Percentiles rank a stretch among this genome's conserved stretches.
Conservation (phyloP, 2,797 vertebrate species). For the Acanthis flammea region DNA sequence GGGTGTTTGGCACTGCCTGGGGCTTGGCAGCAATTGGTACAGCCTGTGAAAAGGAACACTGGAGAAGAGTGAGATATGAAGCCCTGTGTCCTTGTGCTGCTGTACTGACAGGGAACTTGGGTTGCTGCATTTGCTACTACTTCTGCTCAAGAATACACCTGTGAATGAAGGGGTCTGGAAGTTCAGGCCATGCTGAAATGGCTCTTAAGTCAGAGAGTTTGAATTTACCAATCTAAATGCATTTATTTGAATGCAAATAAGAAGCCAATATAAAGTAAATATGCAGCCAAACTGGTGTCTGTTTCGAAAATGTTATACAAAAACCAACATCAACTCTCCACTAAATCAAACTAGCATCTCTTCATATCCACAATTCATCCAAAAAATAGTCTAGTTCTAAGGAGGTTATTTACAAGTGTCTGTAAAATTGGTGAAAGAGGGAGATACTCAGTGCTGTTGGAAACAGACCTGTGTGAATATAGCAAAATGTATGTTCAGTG, state of each 20-base stretch:
- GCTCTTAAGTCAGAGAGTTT: not conserved
- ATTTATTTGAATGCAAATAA: not conserved
- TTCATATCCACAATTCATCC: not conserved
- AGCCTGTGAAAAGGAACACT: not conserved
- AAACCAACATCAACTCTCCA: not conserved
- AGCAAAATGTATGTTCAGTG: not conserved
- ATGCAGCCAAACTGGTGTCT: not conserved
- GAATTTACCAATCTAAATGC: not conserved
- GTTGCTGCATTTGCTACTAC: not conserved
- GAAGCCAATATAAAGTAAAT: not conserved
- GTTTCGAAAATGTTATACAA: not conserved
- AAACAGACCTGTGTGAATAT: not conserved
- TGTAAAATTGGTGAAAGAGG: not conserved
- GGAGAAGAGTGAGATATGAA: not conserved
- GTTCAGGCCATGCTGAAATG: not conserved
- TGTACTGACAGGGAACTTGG: not conserved
- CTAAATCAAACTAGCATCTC: not conserved
- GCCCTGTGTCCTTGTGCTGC: rapidly evolving
- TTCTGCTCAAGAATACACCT: not conserved
- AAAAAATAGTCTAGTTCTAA: not conserved
- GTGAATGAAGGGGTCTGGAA: not conserved
- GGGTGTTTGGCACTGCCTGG: not conserved
- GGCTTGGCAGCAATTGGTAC: not conserved
- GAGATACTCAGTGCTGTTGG: not conserved
- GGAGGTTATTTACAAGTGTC: rapidly evolving